Conservation (phyloP, 2,797 vertebrate species). For the Rachycentron canadum region DNA sequence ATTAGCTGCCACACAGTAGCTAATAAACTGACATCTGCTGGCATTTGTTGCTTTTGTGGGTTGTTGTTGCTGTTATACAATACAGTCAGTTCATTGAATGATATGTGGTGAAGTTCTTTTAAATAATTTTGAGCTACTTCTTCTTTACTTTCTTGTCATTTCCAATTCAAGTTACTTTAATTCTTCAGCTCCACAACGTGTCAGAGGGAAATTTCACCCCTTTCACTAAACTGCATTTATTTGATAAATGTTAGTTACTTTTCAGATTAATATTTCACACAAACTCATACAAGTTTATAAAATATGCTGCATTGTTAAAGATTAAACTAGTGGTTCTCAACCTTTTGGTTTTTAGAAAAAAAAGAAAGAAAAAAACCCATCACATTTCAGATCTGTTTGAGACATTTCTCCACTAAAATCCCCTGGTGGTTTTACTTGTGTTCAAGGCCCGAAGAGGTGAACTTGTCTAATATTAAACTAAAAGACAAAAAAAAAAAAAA, state of each 20-base stretch:
- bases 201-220: neutral
- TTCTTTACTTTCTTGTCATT: neutral
- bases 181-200: neutral
- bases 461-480: no score
- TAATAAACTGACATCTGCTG: conserved; percentile 35
- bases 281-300: neutral
- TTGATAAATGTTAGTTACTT: neutral
- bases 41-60: neutral
- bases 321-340: neutral
- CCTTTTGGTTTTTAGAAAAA: no score
- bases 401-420: neutral
- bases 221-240: neutral
- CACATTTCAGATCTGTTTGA: no score
- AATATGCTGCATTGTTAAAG: neutral
- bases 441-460: neutral
- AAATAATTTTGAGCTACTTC: neutral
- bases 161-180: neutral
- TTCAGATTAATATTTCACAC: no score
- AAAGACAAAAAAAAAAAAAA: no score
- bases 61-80: neutral
- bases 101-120: neutral
- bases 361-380: no score
- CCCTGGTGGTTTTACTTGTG: neutral
- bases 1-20: conserved; percentile 35
- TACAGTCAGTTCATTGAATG: neutral